Percentiles rank a stretch among this genome's conserved stretches.
phyloP scores from a whole-genome alignment of 2,888 invertebrate species.

The Biston stratarius region DNA sequence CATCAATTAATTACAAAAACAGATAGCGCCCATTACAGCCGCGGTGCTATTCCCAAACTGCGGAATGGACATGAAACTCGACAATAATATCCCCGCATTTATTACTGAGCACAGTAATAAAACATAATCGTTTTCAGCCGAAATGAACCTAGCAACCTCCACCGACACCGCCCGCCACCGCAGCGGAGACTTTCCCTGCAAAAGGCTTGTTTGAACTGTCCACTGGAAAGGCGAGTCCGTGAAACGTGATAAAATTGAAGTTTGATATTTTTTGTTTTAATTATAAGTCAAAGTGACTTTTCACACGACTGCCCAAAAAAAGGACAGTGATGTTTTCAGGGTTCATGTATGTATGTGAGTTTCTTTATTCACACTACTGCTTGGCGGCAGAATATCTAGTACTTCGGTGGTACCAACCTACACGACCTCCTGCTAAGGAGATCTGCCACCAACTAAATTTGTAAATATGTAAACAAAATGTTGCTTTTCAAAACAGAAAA shows the following conservation, averaged over 20 bases:
- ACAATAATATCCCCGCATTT: constrained; percentile 40
- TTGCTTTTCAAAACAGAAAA: too few species aligned
- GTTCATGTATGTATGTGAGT: too few species aligned
- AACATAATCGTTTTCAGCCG: constrained; percentile 54
- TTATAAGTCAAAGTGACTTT: too few species aligned
- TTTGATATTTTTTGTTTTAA: too few species aligned
- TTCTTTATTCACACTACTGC: too few species aligned
- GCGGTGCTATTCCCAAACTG: constrained; percentile 15
- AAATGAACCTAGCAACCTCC: constrained; percentile 40
- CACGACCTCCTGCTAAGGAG: too few species aligned
- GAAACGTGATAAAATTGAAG: neutral
- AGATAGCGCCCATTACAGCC: constrained; percentile 12
- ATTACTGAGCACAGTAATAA: constrained; percentile 46
- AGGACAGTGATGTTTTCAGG: too few species aligned
- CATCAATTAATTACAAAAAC: constrained; percentile 24
- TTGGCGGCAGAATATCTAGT: too few species aligned
- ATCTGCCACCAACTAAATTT: too few species aligned
- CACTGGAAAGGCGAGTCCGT: neutral
- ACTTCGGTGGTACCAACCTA: too few species aligned
- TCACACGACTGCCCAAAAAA: too few species aligned
- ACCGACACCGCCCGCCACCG: neutral
- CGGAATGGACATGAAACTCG: constrained; percentile 40
- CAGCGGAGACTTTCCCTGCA: neutral
- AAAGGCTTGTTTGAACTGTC: neutral
- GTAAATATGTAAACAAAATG: too few species aligned